A percentile compares a stretch with the other conserved stretches of the same genome.
These are phyloP conservation scores for Pundamilia nyererei DNA, from an alignment of 2,113 vertebrate genomes.

Conservation along the genomic window DNA sequence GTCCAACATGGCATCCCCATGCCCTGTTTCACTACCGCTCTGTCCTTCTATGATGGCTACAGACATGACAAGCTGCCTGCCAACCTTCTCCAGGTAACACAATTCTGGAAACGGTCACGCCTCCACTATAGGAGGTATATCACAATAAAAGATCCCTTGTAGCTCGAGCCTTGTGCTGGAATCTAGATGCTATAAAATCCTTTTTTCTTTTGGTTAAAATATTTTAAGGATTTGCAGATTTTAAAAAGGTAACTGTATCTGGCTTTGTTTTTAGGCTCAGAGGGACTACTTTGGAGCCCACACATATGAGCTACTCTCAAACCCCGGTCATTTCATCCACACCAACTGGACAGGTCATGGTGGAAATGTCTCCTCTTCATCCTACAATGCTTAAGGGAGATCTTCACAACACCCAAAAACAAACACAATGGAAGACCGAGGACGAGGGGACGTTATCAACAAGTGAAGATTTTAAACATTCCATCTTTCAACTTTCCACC, in stretches of 20 bases:
- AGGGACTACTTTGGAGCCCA: constrained; percentile 97
- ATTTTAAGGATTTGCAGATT: background rate
- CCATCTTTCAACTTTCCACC: background rate
- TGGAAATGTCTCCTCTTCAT: constrained; percentile 86
- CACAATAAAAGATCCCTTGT: constrained; percentile 3
- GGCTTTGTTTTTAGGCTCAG: constrained; percentile 77
- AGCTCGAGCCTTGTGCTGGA: background rate
- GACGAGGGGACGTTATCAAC: background rate
- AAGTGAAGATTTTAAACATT: constrained; percentile 32
- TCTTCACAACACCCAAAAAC: background rate
- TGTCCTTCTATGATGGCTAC: constrained; percentile 97
- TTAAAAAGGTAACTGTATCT: background rate
- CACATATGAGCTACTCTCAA: constrained; percentile 85
- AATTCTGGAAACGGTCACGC: background rate
- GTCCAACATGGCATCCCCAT: constrained; percentile 91
- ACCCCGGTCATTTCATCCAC: constrained; percentile 83
- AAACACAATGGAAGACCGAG: background rate
- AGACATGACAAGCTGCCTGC: constrained; percentile 84
- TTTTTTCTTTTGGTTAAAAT: background rate
- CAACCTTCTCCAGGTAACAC: constrained; percentile 89
- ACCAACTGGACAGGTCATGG: constrained; percentile 97
- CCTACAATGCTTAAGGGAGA: constrained; percentile 83
- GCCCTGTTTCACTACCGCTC: constrained; percentile 94
- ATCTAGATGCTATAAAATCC: background rate
- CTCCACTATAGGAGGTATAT: background rate